These are phyloP conservation scores for Hypanus sabinus DNA, from an alignment of 2,113 vertebrate species.

Conservation along the genomic window DNA sequence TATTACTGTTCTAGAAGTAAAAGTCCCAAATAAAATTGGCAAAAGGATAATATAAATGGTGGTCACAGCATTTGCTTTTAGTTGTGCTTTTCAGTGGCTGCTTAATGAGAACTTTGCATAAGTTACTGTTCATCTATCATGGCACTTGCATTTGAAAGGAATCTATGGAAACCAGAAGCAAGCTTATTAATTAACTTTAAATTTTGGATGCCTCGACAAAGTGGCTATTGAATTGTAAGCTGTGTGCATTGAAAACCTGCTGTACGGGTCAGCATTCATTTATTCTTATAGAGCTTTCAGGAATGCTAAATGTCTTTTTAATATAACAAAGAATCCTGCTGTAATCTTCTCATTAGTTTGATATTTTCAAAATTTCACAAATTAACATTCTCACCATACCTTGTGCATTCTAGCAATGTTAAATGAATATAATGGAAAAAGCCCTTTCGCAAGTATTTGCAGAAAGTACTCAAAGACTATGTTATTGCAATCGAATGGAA, in stretches of 20 bases:
- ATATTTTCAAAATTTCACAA: constrained; percentile 36
- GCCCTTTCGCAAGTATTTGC: constrained; percentile 19
- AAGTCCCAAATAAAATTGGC: constrained; percentile 15
- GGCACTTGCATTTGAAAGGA: constrained; percentile 70
- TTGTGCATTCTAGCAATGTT: background rate
- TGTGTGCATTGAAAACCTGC: constrained; percentile 22
- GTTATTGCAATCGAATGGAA: background rate
- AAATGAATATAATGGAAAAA: constrained; percentile 10
- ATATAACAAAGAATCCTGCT: constrained; percentile 24
- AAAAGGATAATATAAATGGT: constrained; percentile 28
- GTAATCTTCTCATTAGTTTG: constrained; percentile 37
- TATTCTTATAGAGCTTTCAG: constrained; percentile 62
- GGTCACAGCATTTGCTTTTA: constrained; percentile 52
- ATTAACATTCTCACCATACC: constrained; percentile 32
- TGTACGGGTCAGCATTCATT: constrained; percentile 58
- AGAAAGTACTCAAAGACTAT: background rate
- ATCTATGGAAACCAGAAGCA: constrained; percentile 73
- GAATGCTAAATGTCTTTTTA: constrained; percentile 47
- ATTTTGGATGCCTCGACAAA: constrained; percentile 67
- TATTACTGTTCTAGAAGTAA: constrained; percentile 23
- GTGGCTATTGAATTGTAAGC: constrained; percentile 60
- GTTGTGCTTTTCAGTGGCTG: constrained; percentile 55
- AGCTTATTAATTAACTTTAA: constrained; percentile 79
- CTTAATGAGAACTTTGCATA: constrained; percentile 71
- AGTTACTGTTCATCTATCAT: constrained; percentile 64